Evolutionary conservation across 1,140 invertebrate species (phyloP).

Genomic region (Drusus annulatus): DNA sequence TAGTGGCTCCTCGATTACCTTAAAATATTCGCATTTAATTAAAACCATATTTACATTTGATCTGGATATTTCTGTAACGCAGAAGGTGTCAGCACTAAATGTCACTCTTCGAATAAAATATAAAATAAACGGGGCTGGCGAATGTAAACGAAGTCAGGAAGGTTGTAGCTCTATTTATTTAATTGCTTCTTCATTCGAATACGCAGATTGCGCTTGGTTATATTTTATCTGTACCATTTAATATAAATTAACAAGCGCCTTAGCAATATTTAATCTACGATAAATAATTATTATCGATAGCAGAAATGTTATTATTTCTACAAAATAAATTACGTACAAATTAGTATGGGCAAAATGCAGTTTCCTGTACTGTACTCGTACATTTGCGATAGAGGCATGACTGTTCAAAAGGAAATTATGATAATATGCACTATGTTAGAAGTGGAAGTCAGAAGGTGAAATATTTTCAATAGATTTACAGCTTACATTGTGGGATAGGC

Average conservation of each 20-base stretch:
- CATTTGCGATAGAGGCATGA: too few relatives aligned
- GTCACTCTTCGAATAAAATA: slow-evolving; percentile 16
- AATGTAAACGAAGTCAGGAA: neutral
- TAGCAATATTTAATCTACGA: neutral
- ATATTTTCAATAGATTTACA: too few relatives aligned
- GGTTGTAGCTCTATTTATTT: slow-evolving; percentile 1
- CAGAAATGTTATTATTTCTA: slow-evolving; percentile 1
- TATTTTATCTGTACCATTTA: neutral
- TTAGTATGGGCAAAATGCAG: too few relatives aligned
- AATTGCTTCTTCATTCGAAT: neutral
- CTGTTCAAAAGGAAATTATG: too few relatives aligned
- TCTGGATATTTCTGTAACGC: too few relatives aligned
- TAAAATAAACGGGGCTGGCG: neutral
- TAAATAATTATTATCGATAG: neutral
- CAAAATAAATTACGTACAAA: neutral
- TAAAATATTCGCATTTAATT: slow-evolving; percentile 6
- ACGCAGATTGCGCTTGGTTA: neutral
- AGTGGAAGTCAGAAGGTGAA: too few relatives aligned
- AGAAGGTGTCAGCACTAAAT: neutral
- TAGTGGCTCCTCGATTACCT: neutral
- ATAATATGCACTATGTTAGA: too few relatives aligned
- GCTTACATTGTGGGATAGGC: too few relatives aligned
- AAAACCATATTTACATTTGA: too few relatives aligned
- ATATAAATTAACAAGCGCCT: neutral
- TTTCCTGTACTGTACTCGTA: too few relatives aligned